Percentiles rank a stretch among this genome's conserved stretches.
These are phyloP conservation scores for Rhynchomys soricoides DNA, from an alignment of 2,113 vertebrate genomes.

Conservation along the genomic window DNA sequence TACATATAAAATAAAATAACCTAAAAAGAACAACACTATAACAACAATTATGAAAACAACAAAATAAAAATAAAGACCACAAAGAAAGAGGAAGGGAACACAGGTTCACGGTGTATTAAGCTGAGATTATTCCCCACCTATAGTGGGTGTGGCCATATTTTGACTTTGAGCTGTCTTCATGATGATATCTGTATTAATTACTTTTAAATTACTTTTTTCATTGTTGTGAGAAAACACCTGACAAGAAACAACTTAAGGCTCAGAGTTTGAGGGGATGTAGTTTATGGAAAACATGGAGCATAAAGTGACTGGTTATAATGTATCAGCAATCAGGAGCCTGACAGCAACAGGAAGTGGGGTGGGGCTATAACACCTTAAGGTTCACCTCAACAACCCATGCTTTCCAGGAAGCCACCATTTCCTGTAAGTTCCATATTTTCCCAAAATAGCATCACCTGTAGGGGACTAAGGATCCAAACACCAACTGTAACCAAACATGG, in stretches of 20 bases:
- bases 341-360: no score
- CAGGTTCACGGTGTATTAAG: neutral
- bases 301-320: neutral
- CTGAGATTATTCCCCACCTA: neutral
- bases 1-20: neutral
- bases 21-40: neutral
- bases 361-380: neutral
- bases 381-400: neutral
- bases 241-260: neutral
- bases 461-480: neutral
- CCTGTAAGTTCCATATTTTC: neutral
- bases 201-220: neutral
- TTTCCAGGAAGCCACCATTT: neutral
- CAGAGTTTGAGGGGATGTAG: neutral
- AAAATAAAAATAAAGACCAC: neutral
- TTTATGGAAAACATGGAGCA: neutral
- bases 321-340: neutral
- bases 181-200: neutral
- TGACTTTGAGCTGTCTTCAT: neutral
- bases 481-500: no score
- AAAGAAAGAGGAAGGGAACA: neutral
- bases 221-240: neutral
- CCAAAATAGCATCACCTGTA: neutral
- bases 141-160: neutral
- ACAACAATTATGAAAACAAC: neutral